Evolutionary conservation across 1,140 invertebrate genomes (phyloP).

Genomic region (Littorina saxatilis): DNA sequence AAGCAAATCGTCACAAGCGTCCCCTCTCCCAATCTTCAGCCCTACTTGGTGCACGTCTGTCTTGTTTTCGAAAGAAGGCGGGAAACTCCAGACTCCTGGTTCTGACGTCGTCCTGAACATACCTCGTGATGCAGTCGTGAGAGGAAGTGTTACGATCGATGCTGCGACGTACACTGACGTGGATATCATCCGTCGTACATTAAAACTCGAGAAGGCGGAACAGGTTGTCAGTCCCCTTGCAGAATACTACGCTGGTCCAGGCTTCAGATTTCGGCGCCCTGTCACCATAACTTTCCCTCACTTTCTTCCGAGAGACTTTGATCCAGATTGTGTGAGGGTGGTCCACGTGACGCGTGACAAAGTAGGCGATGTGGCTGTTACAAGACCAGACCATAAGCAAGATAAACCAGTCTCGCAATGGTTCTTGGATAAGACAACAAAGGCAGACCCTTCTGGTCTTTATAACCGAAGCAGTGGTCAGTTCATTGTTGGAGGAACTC

Average conservation of each 20-base stretch:
- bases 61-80: background rate
- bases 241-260: conserved; percentile 2
- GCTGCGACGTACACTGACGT: background rate
- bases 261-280: background rate
- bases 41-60: background rate
- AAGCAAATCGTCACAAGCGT: too few relatives aligned
- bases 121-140: background rate
- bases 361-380: too few relatives aligned
- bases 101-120: conserved; percentile 12
- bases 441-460: too few relatives aligned
- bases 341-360: background rate
- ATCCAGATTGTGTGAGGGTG: background rate
- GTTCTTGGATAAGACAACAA: too few relatives aligned
- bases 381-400: too few relatives aligned
- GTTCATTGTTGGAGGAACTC: too few relatives aligned
- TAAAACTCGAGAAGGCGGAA: background rate
- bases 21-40: background rate
- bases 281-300: background rate
- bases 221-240: background rate
- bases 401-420: too few relatives aligned
- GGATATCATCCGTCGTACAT: background rate
- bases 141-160: background rate
- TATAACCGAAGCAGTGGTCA: too few relatives aligned
- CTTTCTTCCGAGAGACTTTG: background rate
- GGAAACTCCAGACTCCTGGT: background rate